Conservation (phyloP, 1,140 invertebrate genomes). For the Nomia melanderi region DNA sequence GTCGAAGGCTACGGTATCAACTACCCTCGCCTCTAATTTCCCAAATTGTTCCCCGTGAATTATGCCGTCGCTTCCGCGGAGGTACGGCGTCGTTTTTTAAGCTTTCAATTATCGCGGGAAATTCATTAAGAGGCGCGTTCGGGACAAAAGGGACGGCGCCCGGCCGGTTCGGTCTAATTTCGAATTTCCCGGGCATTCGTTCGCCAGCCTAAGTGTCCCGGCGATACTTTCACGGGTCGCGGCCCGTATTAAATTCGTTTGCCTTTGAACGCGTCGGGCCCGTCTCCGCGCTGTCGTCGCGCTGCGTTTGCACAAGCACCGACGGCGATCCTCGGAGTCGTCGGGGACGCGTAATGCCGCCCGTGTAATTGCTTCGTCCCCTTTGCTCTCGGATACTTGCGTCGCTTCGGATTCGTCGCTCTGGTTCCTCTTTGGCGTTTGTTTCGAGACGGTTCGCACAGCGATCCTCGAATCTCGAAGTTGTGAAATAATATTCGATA, state of each 20-base stretch:
- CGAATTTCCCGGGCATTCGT: slow-evolving; percentile 18
- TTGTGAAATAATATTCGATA: too few relatives aligned
- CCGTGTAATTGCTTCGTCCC: slow-evolving; percentile 44
- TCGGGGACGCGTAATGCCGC: slow-evolving; percentile 23
- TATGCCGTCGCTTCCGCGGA: background rate
- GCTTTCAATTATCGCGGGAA: slow-evolving; percentile 16
- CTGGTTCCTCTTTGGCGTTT: background rate
- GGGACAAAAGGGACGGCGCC: background rate
- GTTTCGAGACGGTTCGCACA: too few relatives aligned
- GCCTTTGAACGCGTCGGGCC: slow-evolving; percentile 31
- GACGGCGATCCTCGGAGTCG: slow-evolving; percentile 38
- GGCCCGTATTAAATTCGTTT: slow-evolving; percentile 25
- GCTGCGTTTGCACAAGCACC: slow-evolving; percentile 35
- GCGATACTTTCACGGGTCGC: slow-evolving; percentile 14
- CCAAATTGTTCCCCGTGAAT: background rate
- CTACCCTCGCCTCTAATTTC: background rate
- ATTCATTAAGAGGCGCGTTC: background rate
- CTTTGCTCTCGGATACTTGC: slow-evolving; percentile 5
- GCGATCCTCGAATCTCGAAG: too few relatives aligned
- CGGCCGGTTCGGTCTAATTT: background rate
- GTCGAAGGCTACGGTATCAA: background rate
- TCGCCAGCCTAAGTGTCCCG: slow-evolving; percentile 10
- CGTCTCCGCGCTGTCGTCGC: slow-evolving; percentile 11
- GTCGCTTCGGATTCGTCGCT: background rate
- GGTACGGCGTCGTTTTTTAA: background rate